Conservation (phyloP, 2,113 vertebrate species). For the Hydrochoerus hydrochaeris region DNA sequence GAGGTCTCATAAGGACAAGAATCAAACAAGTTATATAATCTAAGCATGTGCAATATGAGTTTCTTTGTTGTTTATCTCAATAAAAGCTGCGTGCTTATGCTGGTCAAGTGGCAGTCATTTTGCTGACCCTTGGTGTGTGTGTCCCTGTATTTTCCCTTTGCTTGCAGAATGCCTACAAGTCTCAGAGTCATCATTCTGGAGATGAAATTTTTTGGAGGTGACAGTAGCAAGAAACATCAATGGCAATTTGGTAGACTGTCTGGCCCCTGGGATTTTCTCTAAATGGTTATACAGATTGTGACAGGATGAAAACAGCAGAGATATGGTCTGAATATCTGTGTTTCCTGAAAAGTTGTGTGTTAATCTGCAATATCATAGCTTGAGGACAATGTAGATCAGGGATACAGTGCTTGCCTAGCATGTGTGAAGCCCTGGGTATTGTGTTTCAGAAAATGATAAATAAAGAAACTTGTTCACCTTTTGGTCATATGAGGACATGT, state of each 20-base stretch:
- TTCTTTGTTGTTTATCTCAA: too few species aligned
- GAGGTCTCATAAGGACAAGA: too few species aligned
- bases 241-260: neutral
- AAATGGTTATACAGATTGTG: neutral
- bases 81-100: too few species aligned
- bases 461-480: neutral
- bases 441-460: neutral
- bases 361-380: neutral
- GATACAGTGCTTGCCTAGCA: neutral
- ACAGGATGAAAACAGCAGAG: neutral
- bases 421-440: neutral
- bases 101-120: too few species aligned
- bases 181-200: neutral
- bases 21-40: too few species aligned
- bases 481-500: neutral
- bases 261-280: neutral
- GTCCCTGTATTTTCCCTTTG: too few species aligned
- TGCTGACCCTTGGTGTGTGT: too few species aligned
- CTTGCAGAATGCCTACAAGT: too few species aligned
- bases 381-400: neutral
- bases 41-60: too few species aligned
- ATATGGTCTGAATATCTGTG: neutral
- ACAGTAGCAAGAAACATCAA: neutral
- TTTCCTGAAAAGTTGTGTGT: neutral
- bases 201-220: neutral